Base-by-base conservation (phyloP, 2,797 vertebrate genomes). In the Borostomias antarcticus region DNA sequence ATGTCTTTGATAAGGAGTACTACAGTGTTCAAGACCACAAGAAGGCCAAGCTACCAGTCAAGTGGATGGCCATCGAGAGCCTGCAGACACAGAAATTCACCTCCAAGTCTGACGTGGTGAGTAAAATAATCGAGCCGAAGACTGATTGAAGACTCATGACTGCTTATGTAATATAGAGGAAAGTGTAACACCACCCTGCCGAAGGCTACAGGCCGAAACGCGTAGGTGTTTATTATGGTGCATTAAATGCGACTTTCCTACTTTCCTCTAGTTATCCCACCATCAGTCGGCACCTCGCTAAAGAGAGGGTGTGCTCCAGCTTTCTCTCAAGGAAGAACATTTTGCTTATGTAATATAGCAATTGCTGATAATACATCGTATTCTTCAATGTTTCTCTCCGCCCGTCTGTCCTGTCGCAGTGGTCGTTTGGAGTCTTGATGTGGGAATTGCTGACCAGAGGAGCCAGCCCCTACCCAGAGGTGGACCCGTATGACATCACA, bases 1-100 rank as follows among this genome's bases (percentile, higher is more conserved):
- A 96, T 0, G 84, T 98, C 53, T 93, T 98, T 3, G 96, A 96
- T 82, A 99, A 98, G 77, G 98, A 97, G 50, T 99, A 99, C 86
- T 99, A 99, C 83, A 99, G 98, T 53, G 77, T 99, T 58, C 93
- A 78, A 52, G 93, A 89, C 69, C 95, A 95, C 73, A 92, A 86
- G 69, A 95, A 93, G 0, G 93, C 96, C 50, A 96, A 96, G 83
- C 88, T 99, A 10, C 98, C 98, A 0, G 95, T 99, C 70, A 99
- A 99, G 70, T 99, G 97, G 98, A 99, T 99, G 96, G 96, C 98
- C 0, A 92, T 98, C 7, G 98, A 99, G 86, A 99, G 98, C 81
- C 90, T 99, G 58, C 96, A 96, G 90, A 98, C 94, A 1, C 97
- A 98, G 84, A 98, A 96, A 75, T 99, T 99, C 82, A 98, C 96